Percentiles rank a stretch among this genome's conserved stretches.
Conservation (phyloP, 2,888 invertebrate species). For the Junonia oenone region DNA sequence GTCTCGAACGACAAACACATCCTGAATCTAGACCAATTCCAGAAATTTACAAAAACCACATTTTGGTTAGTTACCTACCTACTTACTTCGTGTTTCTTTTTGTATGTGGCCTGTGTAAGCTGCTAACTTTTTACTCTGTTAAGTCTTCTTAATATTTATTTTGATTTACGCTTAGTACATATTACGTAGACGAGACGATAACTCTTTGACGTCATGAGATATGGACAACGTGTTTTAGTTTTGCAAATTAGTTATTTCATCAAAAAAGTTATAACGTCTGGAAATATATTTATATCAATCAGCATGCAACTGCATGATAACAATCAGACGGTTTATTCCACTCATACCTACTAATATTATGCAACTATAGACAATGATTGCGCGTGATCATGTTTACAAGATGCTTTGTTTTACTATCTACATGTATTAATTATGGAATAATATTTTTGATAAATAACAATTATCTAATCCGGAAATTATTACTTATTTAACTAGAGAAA, state of each 20-base stretch:
- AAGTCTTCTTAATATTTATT: too few relatives aligned
- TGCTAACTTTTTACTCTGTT: too few relatives aligned
- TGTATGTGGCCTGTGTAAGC: too few relatives aligned
- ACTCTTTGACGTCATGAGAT: neutral
- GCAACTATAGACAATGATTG: constrained; percentile 1
- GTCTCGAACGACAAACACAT: neutral
- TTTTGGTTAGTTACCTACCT: too few relatives aligned
- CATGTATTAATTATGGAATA: neutral
- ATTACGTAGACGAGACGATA: too few relatives aligned
- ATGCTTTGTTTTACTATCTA: neutral
- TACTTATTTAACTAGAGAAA: neutral
- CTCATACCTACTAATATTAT: constrained; percentile 1
- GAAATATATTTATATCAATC: neutral
- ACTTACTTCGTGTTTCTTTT: too few relatives aligned
- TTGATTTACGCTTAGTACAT: too few relatives aligned
- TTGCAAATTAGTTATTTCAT: neutral
- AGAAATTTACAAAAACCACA: neutral
- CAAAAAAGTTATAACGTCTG: too few relatives aligned
- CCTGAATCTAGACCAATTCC: neutral
- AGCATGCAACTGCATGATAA: neutral
- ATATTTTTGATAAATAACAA: neutral
- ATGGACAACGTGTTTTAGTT: neutral
- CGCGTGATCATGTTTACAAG: constrained; percentile 7
- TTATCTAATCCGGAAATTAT: neutral
- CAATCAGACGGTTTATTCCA: constrained; percentile 1